A percentile compares a stretch with the other conserved stretches of the same genome.
Evolutionary conservation across 2,888 invertebrate genomes (phyloP).

Genomic region (Schrankia costaestrigalis): DNA sequence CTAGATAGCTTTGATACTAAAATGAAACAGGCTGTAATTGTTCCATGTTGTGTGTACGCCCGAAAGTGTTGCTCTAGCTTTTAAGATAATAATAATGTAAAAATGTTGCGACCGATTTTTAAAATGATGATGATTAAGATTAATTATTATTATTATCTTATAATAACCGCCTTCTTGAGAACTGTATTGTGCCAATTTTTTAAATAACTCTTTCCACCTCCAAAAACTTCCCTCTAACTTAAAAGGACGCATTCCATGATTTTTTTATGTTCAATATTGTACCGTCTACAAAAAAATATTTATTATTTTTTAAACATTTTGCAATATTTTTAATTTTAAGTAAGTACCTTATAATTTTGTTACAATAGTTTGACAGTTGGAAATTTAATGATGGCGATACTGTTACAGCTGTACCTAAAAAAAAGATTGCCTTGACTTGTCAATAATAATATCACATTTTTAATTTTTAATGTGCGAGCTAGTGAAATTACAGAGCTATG

Average conservation of each 20-base stretch:
- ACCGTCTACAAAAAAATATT: too few species aligned
- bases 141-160: slow-evolving; percentile 18
- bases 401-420: too few species aligned
- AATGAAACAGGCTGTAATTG: slow-evolving; percentile 30
- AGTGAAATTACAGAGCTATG: too few species aligned
- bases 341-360: too few species aligned
- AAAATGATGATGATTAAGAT: slow-evolving; percentile 35
- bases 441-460: too few species aligned
- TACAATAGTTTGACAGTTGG: too few species aligned
- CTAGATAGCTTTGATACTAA: slow-evolving; percentile 1
- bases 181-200: slow-evolving; percentile 64
- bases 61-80: slow-evolving; percentile 46
- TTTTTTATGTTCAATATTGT: slow-evolving; percentile 4
- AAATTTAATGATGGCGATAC: too few species aligned
- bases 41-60: slow-evolving; percentile 57
- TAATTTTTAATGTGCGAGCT: too few species aligned
- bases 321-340: too few species aligned
- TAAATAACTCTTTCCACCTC: slow-evolving; percentile 33
- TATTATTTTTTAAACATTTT: too few species aligned
- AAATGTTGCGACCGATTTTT: slow-evolving; percentile 58
- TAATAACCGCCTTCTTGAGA: slow-evolving; percentile 48
- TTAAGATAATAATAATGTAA: slow-evolving; percentile 45
- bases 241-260: slow-evolving; percentile 55
- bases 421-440: too few species aligned
- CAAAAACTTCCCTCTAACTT: too few species aligned